These are phyloP conservation scores for Epinotia ramella DNA, from an alignment of 2,888 invertebrate species.

Conservation along the genomic window DNA sequence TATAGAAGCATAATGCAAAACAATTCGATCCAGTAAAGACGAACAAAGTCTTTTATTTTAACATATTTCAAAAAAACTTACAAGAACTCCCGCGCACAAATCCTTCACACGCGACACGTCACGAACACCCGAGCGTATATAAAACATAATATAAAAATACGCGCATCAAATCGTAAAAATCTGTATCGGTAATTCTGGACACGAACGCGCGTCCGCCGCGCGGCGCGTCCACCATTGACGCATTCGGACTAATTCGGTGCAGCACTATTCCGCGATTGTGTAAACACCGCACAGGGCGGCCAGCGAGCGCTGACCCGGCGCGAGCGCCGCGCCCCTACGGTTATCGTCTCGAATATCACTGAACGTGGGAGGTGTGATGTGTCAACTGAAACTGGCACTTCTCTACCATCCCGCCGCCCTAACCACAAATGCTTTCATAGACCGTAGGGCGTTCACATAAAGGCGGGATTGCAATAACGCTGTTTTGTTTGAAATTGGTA, in stretches of 20 bases:
- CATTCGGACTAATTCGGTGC: constrained; percentile 84
- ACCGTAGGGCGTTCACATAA: constrained; percentile 42
- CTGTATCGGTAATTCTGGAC: constrained; percentile 71
- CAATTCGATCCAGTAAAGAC: not conserved
- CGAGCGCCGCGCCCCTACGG: constrained; percentile 54
- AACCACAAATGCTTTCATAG: constrained; percentile 47
- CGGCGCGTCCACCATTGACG: constrained; percentile 80
- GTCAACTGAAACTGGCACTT: constrained; percentile 61
- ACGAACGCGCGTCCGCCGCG: constrained; percentile 68
- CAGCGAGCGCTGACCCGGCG: constrained; percentile 63
- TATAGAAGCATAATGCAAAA: not conserved
- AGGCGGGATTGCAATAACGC: constrained; percentile 8
- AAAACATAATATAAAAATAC: constrained; percentile 79
- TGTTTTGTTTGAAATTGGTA: constrained; percentile 58
- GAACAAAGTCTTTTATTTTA: not conserved
- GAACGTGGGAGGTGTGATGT: constrained; percentile 59
- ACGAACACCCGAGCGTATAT: constrained; percentile 59
- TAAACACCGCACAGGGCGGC: constrained; percentile 75
- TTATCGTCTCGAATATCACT: constrained; percentile 51
- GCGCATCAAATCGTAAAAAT: constrained; percentile 80
- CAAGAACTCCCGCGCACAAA: constrained; percentile 49
- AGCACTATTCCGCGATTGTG: constrained; percentile 83
- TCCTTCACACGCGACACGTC: constrained; percentile 67
- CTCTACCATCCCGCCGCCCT: constrained; percentile 58
- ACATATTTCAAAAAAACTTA: not conserved